These are phyloP conservation scores for Drosophila nasuta DNA, from an alignment of 1,140 invertebrate species.

Conservation along the genomic window DNA sequence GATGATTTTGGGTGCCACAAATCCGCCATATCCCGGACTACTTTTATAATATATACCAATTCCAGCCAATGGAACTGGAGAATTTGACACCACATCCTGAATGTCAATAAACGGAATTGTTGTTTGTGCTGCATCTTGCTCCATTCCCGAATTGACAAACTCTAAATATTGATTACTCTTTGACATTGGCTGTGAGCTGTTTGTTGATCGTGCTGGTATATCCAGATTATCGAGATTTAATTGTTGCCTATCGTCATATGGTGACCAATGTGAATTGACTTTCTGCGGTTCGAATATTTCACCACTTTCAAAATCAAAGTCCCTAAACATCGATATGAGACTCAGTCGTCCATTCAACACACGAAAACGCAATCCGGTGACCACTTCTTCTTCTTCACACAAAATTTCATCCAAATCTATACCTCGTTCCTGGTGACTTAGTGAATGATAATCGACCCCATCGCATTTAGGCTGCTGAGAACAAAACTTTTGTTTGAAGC, in stretches of 20 bases:
- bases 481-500: background rate
- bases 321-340: no score
- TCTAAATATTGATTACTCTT: background rate
- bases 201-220: background rate
- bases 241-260: background rate
- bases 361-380: no score
- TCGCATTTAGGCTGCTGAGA: background rate
- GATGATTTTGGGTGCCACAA: no score
- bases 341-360: no score
- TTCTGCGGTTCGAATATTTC: no score
- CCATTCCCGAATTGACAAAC: background rate
- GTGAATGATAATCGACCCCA: background rate
- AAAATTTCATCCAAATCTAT: no score
- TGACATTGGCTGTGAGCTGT: background rate
- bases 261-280: no score
- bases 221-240: background rate
- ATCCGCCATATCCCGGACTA: background rate
- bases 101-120: no score
- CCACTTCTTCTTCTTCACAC: no score
- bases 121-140: background rate
- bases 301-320: no score
- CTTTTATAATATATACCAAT: slow-evolving; percentile 2
- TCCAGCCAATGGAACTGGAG: background rate
- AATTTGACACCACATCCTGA: background rate
- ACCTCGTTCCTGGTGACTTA: no score